These are phyloP conservation scores for Atrichornis clamosus DNA, from an alignment of 2,113 vertebrate genomes.

Conservation along the genomic window DNA sequence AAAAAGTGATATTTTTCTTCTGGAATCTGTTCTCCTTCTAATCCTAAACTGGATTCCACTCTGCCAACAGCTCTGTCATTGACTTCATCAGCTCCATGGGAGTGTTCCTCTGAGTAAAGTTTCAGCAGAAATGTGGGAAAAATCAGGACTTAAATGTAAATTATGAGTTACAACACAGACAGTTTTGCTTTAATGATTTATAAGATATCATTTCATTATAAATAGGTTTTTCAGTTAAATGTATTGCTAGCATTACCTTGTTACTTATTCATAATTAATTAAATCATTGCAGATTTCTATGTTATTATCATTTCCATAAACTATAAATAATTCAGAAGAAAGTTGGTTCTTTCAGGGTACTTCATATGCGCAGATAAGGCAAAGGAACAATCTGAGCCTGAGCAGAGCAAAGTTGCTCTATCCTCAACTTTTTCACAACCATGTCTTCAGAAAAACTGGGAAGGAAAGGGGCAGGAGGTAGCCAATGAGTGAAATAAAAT, in stretches of 20 bases:
- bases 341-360: neutral
- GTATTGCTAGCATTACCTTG: slow-evolving; percentile 21
- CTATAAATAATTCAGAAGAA: slow-evolving; percentile 52
- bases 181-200: slow-evolving; percentile 43
- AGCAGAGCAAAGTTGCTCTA: neutral
- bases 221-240: slow-evolving; percentile 39
- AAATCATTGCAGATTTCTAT: slow-evolving; percentile 44
- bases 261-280: slow-evolving; percentile 58
- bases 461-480: neutral
- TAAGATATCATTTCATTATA: slow-evolving; percentile 30
- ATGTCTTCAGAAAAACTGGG: neutral
- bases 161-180: neutral
- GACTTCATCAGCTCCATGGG: neutral
- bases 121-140: neutral
- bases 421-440: neutral
- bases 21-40: neutral
- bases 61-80: neutral
- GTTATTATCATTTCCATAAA: slow-evolving; percentile 35
- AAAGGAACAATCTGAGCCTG: neutral
- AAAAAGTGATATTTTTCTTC: rapidly evolving
- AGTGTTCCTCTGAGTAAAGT: neutral
- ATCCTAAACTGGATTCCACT: neutral
- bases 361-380: neutral
- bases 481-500: neutral
- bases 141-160: neutral